These are phyloP conservation scores for Dicaeum eximium DNA, from an alignment of 2,113 vertebrate species.

Conservation along the genomic window DNA sequence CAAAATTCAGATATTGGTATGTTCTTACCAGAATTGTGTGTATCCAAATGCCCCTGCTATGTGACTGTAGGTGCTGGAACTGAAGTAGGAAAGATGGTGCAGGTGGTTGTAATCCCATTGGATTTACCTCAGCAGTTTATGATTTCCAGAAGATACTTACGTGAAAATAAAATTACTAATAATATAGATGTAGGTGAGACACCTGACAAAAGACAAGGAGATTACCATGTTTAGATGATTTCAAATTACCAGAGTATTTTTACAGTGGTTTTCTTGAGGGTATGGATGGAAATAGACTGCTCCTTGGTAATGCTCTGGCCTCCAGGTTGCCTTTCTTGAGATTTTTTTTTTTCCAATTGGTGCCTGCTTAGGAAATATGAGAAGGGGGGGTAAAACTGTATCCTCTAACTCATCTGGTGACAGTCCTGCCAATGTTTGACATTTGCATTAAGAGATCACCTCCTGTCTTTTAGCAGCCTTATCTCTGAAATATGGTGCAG, in stretches of 20 bases:
- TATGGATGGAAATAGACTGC: background rate
- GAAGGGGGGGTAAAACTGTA: background rate
- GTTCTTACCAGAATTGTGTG: background rate
- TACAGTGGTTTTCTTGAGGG: background rate
- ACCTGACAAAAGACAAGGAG: background rate
- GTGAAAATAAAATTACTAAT: background rate
- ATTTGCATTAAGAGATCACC: background rate
- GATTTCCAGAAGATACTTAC: background rate
- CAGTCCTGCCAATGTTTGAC: background rate
- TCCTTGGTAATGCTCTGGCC: background rate
- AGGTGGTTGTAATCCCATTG: background rate
- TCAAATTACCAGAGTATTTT: background rate
- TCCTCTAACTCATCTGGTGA: background rate
- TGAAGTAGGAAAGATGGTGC: background rate
- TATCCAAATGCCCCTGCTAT: background rate
- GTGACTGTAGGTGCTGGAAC: background rate
- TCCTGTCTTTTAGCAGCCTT: background rate
- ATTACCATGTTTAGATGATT: background rate
- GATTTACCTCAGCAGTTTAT: background rate
- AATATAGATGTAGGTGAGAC: background rate
- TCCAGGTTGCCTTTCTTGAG: background rate
- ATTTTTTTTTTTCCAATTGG: background rate
- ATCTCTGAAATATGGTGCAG: background rate
- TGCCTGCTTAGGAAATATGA: background rate
- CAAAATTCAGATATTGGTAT: background rate